Conservation (phyloP, 2,113 vertebrate genomes). For the Genyomyrus donnyi region DNA sequence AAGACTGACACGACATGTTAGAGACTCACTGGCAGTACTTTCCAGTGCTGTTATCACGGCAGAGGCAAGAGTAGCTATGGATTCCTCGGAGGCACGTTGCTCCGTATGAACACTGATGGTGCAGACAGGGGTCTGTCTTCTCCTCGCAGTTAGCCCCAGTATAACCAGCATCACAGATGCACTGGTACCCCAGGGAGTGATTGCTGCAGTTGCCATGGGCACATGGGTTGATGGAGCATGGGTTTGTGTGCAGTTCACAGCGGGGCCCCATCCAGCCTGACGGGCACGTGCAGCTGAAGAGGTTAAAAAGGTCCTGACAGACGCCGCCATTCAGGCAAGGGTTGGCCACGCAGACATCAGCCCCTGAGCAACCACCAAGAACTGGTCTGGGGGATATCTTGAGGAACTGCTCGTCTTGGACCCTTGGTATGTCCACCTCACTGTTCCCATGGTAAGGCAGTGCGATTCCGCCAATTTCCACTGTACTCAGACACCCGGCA, state of each 20-base stretch:
- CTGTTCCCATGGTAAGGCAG: conserved; percentile 67
- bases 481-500: conserved; percentile 71
- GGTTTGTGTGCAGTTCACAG: conserved; percentile 59
- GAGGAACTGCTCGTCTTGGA: conserved; percentile 73
- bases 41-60: conserved; percentile 71
- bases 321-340: conserved; percentile 68
- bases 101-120: conserved; percentile 69
- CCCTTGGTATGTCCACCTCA: conserved; percentile 57
- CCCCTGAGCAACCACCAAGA: conserved; percentile 60
- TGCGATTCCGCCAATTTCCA: conserved; percentile 69
- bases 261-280: conserved; percentile 59
- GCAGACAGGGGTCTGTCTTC: conserved; percentile 58
- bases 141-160: conserved; percentile 63
- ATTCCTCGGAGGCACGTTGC: conserved; percentile 71
- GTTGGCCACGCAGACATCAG: conserved; percentile 57
- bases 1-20: not conserved
- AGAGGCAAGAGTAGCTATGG: conserved; percentile 68
- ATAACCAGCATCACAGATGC: conserved; percentile 70
- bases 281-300: conserved; percentile 64
- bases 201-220: conserved; percentile 72
- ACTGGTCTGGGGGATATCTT: conserved; percentile 47
- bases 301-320: conserved; percentile 69
- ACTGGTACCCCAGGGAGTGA: conserved; percentile 51
- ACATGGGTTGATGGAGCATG: conserved; percentile 67
- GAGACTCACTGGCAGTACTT: conserved; percentile 64